These are phyloP conservation scores for Rhinolophus ferrumequinum DNA, from an alignment of 2,113 vertebrate species.

Conservation along the genomic window DNA sequence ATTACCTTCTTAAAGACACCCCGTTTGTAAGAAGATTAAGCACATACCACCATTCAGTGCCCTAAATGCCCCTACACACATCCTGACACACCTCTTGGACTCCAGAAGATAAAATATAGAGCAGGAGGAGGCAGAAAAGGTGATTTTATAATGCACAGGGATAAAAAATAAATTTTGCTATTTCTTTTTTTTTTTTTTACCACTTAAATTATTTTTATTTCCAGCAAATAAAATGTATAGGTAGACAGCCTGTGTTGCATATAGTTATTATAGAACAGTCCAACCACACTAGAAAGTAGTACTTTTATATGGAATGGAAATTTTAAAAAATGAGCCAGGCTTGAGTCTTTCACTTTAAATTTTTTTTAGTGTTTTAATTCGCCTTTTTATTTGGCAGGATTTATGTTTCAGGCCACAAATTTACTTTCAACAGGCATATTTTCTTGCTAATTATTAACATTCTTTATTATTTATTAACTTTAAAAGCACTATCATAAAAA, in stretches of 20 bases:
- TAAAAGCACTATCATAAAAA: constrained; percentile 50
- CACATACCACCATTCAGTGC: too few relatives aligned
- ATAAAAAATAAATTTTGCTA: neutral
- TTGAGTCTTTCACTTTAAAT: constrained; percentile 40
- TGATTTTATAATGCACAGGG: neutral
- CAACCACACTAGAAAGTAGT: neutral
- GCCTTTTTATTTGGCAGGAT: constrained; percentile 48
- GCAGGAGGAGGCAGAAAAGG: neutral
- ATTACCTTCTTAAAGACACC: neutral
- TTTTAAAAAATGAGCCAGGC: neutral
- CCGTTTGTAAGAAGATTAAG: neutral
- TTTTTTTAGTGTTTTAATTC: constrained; percentile 59
- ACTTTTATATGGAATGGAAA: constrained; percentile 29
- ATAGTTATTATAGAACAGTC: neutral
- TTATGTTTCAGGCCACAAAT: constrained; percentile 47
- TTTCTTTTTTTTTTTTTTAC: neutral
- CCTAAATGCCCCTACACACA: neutral
- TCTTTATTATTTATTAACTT: constrained; percentile 68
- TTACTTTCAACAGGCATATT: constrained; percentile 58
- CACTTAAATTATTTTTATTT: constrained; percentile 53
- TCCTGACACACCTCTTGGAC: neutral
- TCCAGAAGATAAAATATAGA: neutral
- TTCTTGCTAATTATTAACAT: constrained; percentile 65
- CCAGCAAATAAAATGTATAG: neutral
- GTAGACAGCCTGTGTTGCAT: neutral